Evolutionary conservation across 2,888 invertebrate genomes (phyloP).

Genomic region (Yponomeuta malinellus): DNA sequence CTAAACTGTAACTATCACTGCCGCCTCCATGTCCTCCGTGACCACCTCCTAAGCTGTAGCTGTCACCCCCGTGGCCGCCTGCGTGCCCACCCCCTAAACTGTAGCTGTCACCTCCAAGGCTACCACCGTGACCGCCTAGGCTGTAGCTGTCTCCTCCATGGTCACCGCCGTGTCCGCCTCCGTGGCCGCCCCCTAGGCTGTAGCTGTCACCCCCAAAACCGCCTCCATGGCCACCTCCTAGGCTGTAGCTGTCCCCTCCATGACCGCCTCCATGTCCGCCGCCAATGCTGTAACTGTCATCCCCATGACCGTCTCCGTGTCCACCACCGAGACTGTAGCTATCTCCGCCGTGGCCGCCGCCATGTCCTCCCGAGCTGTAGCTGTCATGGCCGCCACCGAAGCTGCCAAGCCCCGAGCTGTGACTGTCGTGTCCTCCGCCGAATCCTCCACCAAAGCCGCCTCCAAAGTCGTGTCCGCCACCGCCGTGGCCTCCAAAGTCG

Average conservation of each 20-base stretch:
- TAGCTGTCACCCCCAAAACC: conserved; percentile 28
- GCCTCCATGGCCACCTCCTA: conserved; percentile 20
- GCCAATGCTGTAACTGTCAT: conserved; percentile 20
- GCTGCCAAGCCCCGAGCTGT: conserved; percentile 20
- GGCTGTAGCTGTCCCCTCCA: conserved; percentile 18
- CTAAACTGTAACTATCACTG: conserved; percentile 21
- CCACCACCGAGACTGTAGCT: conserved; percentile 16
- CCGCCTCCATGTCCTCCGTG: conserved; percentile 27
- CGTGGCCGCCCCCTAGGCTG: conserved; percentile 23
- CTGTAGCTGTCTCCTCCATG: conserved; percentile 17
- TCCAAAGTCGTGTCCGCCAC: conserved; percentile 24
- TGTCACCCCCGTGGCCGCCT: conserved; percentile 16
- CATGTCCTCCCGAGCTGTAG: conserved; percentile 16
- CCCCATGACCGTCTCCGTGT: conserved; percentile 18
- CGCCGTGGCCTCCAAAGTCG: conserved; percentile 23
- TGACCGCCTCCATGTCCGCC: conserved; percentile 20
- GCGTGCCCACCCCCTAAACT: conserved; percentile 4
- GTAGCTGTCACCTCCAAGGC: conserved; percentile 20
- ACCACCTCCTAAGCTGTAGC: conserved; percentile 19
- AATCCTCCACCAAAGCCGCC: conserved; percentile 26
- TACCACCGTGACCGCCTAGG: conserved; percentile 15
- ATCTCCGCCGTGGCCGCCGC: conserved; percentile 18
- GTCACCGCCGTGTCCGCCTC: conserved; percentile 20
- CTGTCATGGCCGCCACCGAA: conserved; percentile 21
- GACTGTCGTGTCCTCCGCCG: conserved; percentile 27